Base-by-base conservation (phyloP, 2,113 vertebrate species). In the Zeus faber region DNA sequence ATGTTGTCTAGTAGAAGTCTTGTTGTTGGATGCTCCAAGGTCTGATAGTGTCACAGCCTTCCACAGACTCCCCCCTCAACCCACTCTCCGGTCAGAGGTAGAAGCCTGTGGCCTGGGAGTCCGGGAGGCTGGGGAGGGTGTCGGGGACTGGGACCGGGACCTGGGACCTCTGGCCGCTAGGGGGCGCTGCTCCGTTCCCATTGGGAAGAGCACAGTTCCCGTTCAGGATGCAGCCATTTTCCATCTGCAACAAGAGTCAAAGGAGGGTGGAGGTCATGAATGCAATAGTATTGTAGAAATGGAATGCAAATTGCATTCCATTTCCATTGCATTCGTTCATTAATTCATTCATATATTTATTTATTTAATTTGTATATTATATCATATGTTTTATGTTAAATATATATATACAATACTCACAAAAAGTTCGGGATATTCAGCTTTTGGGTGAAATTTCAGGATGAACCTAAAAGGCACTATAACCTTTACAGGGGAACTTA, bases 11-110 rank as follows among this genome's bases (percentile, higher is more conserved):
- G 40, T 41, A 40, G 41, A n/a, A 31, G 49, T 55, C 70, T 44
- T 70, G 71, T 80, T 50, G 22, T 17, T 44, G 39, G 45, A 55
- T 55, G 65, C 18, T 37, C 70, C 72, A 66, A 73, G 59, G 58
- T 51, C 7, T 50, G 50, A 53, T 65, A 49, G 62, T 47, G 63
- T 66, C 6, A 20, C 18, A 18, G 41, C 18, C 10, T 17, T 18
- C 10, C 10, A 10, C 41, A 20, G 41, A 3, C 40, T 21, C 31
- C 31, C 31, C 13, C n/a, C 33, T 9, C n/a, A n/a, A n/a, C n/a
- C n/a, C n/a, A n/a, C 13, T n/a, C 33, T n/a, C n/a, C 33, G 33
- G 33, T 88, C 83, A 86, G 71, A 87, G 82, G 72, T 85, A 85
- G 71, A 84, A 88, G 26, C 75, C 67, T 11, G 72, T 73, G 62